phyloP scores from a whole-genome alignment of 2,888 invertebrate species.

The Clistopyga incitator region DNA sequence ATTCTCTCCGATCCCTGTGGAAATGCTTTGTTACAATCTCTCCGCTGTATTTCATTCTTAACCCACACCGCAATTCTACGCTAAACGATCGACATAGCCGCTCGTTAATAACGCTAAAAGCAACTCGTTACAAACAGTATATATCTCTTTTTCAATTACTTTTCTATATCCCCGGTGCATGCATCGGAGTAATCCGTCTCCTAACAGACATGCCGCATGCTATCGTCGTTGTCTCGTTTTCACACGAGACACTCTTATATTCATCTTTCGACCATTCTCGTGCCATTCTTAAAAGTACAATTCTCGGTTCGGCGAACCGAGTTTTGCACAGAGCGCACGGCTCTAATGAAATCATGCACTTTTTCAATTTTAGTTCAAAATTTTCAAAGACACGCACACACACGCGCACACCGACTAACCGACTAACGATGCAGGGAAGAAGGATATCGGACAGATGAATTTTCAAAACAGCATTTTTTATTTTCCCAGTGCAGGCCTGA shows the following conservation, averaged over 20 bases:
- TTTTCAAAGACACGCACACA: conserved; percentile 36
- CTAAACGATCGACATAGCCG: background rate
- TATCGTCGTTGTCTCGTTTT: background rate
- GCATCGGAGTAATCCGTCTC: background rate
- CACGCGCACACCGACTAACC: too few relatives aligned
- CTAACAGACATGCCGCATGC: conserved; percentile 59
- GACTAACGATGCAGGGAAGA: too few relatives aligned
- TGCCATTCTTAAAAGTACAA: conserved; percentile 29
- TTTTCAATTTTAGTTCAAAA: conserved; percentile 31
- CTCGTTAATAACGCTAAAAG: background rate
- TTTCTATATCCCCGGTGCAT: background rate
- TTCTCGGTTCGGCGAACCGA: background rate
- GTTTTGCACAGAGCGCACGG: conserved; percentile 5
- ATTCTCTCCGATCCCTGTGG: conserved; percentile 80
- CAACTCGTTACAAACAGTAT: background rate
- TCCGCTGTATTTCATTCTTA: conserved; percentile 10
- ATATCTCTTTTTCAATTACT: background rate
- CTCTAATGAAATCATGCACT: conserved; percentile 33
- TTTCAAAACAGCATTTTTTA: conserved; percentile 20
- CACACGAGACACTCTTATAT: background rate
- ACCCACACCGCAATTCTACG: conserved; percentile 12
- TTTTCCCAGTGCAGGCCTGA: conserved; percentile 26
- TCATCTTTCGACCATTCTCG: background rate
- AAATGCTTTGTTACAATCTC: conserved; percentile 72
- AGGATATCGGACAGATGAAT: conserved; percentile 21